Percentiles rank a stretch among this genome's conserved stretches.
Conservation (phyloP, 2,797 vertebrate genomes). For the Holocentrus rufus region DNA sequence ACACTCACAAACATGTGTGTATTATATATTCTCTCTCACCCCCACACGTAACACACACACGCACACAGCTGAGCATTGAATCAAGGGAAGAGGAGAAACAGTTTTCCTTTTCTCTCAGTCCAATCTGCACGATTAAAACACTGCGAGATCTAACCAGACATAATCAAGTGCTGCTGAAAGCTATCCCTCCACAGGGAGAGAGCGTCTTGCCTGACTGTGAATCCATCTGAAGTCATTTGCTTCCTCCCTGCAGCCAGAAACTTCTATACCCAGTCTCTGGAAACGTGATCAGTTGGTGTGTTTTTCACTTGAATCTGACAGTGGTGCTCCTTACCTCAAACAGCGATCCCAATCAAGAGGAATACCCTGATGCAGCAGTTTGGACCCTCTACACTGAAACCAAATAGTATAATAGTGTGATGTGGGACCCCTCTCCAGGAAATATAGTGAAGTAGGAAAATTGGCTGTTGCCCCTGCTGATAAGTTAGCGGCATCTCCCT, state of each 20-base stretch:
- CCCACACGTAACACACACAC: constrained; percentile 7
- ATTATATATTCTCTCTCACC: background rate
- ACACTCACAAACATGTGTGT: background rate
- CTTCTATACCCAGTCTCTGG: constrained; percentile 63
- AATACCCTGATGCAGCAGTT: constrained; percentile 82
- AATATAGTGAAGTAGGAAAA: constrained; percentile 75
- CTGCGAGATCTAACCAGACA: constrained; percentile 63
- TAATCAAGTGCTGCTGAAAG: constrained; percentile 63
- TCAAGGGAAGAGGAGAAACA: constrained; percentile 10
- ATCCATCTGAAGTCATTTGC: constrained; percentile 63
- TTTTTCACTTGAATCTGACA: constrained; percentile 72
- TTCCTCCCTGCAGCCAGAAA: constrained; percentile 59
- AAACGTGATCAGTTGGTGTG: constrained; percentile 69
- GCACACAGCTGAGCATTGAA: constrained; percentile 11
- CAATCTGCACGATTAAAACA: constrained; percentile 57
- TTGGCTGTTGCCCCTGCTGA: constrained; percentile 66
- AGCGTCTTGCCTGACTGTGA: constrained; percentile 51
- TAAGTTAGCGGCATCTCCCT: constrained; percentile 44
- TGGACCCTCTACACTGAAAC: constrained; percentile 74
- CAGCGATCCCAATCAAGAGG: constrained; percentile 76
- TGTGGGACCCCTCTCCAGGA: constrained; percentile 78
- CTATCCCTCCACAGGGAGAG: constrained; percentile 51
- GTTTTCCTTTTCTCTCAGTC: constrained; percentile 43
- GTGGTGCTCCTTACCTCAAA: constrained; percentile 77
- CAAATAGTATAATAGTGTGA: constrained; percentile 79